Evolutionary conservation across 2,888 invertebrate genomes (phyloP), one percentile per base, ranked within the genome.

Genomic region (Ctenicera cuprea): DNA sequence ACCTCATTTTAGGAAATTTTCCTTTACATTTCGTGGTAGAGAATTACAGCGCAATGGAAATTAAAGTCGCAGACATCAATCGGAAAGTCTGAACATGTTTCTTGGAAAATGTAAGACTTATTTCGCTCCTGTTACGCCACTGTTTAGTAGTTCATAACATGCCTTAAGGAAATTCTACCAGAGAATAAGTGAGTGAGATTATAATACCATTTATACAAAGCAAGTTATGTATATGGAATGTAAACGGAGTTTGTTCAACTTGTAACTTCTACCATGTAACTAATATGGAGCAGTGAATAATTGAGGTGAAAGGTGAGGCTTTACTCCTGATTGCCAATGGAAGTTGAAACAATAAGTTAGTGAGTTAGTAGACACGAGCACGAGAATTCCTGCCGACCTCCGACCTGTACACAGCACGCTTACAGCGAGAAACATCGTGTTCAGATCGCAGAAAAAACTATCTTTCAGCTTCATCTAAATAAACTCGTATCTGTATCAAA

Each of bases 221-320:
- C 38, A 57, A 52, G 71, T 63, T 64, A 43, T 57, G 20, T 63
- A 26, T 41, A 61, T 50, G 54, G 45, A 61, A 57, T 57, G 33
- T 45, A 57, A 71, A 30, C 26, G 20, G 63, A 73, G 73, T 73
- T 73, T 73, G 63, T 73, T 73, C 73, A 73, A 68, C 68, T 68
- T 54, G 65, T 61, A 67, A 62, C 26, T 61, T 68, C 43, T 71
- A 75, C 68, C 71, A 71, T 75, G 73, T 76, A 77, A 78, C 78
- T 76, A 76, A 76, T 78, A 75, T 75, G 72, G 80, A 78, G 80
- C 79, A 79, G 75, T 81, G 82, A 83, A 82, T 83, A 83, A 83
- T 83, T 83, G 81, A 82, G 84, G 83, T 81, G 83, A 81, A 79
- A 81, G 84, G 83, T 80, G 80, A 81, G 76, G 68, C 73, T 77